phyloP scores from a whole-genome alignment of 2,797 vertebrate genomes.

The Psittacula echo region DNA sequence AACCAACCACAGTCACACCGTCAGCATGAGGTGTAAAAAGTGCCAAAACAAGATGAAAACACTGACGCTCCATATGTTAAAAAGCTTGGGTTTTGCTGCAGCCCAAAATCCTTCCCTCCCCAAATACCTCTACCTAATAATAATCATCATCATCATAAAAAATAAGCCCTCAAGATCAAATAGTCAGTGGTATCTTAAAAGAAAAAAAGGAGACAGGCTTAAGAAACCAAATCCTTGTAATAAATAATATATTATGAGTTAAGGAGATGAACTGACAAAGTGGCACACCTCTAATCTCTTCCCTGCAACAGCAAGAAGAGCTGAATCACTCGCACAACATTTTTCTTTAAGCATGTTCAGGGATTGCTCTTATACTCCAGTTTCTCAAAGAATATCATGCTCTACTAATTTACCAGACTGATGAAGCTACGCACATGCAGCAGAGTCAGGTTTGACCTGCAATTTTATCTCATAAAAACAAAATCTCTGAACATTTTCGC shows the following conservation, averaged over 20 bases:
- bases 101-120: not conserved
- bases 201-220: conserved; percentile 16
- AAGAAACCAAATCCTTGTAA: conserved; percentile 49
- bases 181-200: conserved; percentile 23
- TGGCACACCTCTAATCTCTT: conserved; percentile 42
- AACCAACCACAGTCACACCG: not conserved
- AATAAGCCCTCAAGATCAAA: conserved; percentile 50
- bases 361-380: not conserved
- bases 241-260: conserved; percentile 65
- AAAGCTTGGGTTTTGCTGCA: not conserved
- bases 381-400: not conserved
- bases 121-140: not conserved
- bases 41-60: conserved; percentile 22
- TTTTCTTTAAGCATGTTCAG: not conserved
- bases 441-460: not conserved
- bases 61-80: not conserved
- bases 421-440: not conserved
- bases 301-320: conserved; percentile 4
- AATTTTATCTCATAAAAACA: not conserved
- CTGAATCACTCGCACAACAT: not conserved
- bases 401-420: conserved; percentile 18
- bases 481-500: not conserved
- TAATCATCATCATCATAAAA: not conserved
- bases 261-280: conserved; percentile 53
- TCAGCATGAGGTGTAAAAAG: not conserved